These are phyloP conservation scores for Drosophila mimetica DNA, from an alignment of 2,888 invertebrate species.

Conservation along the genomic window DNA sequence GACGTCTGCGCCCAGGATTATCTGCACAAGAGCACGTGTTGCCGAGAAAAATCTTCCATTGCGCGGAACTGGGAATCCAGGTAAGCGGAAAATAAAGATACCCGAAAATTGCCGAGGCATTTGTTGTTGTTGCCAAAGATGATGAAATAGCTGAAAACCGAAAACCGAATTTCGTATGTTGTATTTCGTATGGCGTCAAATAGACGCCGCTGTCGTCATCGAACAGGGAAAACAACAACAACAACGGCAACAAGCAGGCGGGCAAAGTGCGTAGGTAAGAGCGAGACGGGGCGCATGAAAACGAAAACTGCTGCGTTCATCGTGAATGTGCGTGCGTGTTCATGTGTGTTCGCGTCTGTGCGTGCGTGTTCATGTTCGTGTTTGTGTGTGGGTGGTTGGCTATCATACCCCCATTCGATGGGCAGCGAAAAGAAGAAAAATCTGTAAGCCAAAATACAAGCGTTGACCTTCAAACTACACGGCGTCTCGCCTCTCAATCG, in stretches of 20 bases:
- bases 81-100: constrained; percentile 26
- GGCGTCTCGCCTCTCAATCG: not conserved
- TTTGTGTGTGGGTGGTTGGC: constrained; percentile 8
- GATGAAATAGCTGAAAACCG: constrained; percentile 63
- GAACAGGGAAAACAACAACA: constrained; percentile 38
- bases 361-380: not conserved
- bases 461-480: constrained; percentile 60
- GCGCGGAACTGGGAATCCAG: constrained; percentile 12
- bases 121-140: constrained; percentile 51
- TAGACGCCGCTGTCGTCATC: constrained; percentile 59
- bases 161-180: constrained; percentile 60
- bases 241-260: not conserved
- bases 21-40: constrained; percentile 26
- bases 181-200: constrained; percentile 58
- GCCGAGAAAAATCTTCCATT: constrained; percentile 23
- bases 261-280: constrained; percentile 14
- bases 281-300: constrained; percentile 35
- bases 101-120: not conserved
- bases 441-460: constrained; percentile 38
- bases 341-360: constrained; percentile 9
- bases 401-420: constrained; percentile 4
- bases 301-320: constrained; percentile 73
- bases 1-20: constrained; percentile 35
- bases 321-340: constrained; percentile 41
- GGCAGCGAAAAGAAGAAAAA: not conserved